Evolutionary conservation across 2,113 vertebrate species (phyloP), one percentile per base, ranked within the genome.

Genomic region (Emydura subglobosa): DNA sequence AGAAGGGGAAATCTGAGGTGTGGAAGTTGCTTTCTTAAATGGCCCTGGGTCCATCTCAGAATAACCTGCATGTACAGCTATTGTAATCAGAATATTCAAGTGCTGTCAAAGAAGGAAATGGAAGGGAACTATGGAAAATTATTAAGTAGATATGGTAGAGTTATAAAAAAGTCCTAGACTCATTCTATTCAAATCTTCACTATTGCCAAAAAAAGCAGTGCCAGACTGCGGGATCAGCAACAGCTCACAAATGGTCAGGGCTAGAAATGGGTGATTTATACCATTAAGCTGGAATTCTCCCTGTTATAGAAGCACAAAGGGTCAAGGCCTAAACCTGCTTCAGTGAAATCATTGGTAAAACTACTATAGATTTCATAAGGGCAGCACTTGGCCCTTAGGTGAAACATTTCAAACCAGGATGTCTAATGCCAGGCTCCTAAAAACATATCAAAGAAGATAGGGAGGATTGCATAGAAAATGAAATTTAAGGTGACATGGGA

Each of bases 201-300:
- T 78, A 79, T 10, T 79, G 68, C 13, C 86, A 79, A 85, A 47
- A 27, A 6, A 0, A 1, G 1, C n/a, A 17, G 24, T 72, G 80
- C 5, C 61, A 13, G 39, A 65, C 1, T 87, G 76, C 68, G 51
- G 72, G 14, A n/a, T 82, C 74, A 78, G 3, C 3, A 1, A 17
- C 25, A 85, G 51, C 86, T 54, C 47, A 79, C 65, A 68, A 0
- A 72, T 12, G 24, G 13, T 47, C 74, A n/a, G 0, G 1, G 34
- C 29, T 79, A 96, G 47, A 84, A 91, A 21, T 29, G 31, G 86
- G 72, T 53, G 49, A 93, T 89, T 96, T 82, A 57, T 54, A 86
- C 22, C 31, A 44, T 49, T 44, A 79, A 85, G 9, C 4, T 72
- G 49, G 57, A 88, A 82, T 92, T 21, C 22, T 90, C 86, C 50